Evolutionary conservation across 1,140 invertebrate genomes (phyloP), one percentile per base, ranked within the genome.

Genomic region (Drosophila pseudoananassae): DNA sequence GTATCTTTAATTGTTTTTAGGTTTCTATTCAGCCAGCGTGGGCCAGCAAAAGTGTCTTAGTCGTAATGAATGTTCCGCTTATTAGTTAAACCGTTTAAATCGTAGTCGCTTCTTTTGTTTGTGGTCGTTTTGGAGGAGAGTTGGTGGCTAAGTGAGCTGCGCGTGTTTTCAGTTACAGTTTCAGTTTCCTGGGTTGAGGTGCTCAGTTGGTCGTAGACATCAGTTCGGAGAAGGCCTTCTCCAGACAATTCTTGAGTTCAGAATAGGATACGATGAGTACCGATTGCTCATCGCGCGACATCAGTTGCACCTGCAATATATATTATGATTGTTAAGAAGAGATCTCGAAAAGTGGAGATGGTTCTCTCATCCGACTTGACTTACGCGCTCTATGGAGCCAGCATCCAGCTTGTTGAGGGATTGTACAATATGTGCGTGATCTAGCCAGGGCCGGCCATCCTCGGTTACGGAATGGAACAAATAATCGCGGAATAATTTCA

Each of bases 401-500:
- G 96, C 95, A 90, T 97, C 97, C 58, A 99, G 94, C 92, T 99
- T 98, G 92, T 99, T 99, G 52, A 99, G 94, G 92, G 96, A 98
- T 87, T 97, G 95, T 14, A 98, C 95, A 64, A 99, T 95, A 92
- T 99, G 99, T 46, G 98, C 96, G 93, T 99, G 95, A 93, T 99
- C 98, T 38, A 99, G 92, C 97, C 98, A 99, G 8, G 99, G 98
- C 58, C 96, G 94, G 27, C 98, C 98, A 92, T 98, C 97, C 72
- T 96, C 95, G 33, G 96, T 96, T 38, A 98, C 96, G 90, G 96
- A 95, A 93, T 99, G 98, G 93, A 99, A 99, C 76, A 99, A 93
- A 92, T 98, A 99, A 93, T 99, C 99, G 71, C 98, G 94, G 93
- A 99, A 99, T 83, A 99, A 93, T 93, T 99, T 99, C 92, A 99